These are phyloP conservation scores for Peribatodes rhomboidaria DNA, from an alignment of 2,888 invertebrate species.

Conservation along the genomic window DNA sequence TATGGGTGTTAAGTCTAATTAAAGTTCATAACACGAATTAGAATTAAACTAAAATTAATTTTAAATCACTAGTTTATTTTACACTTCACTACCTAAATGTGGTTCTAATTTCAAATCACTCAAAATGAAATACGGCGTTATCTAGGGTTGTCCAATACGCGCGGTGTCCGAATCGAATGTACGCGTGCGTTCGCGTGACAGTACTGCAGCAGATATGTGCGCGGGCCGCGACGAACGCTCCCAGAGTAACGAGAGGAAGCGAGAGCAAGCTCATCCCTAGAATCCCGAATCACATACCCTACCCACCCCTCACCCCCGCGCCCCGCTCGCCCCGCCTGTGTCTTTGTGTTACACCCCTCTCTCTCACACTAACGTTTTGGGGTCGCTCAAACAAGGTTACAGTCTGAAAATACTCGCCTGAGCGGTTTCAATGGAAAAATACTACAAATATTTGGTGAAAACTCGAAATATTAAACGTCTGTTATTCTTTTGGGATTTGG, in stretches of 20 bases:
- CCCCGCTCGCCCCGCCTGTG: slow-evolving; percentile 71
- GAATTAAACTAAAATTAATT: background rate
- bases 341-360: slow-evolving; percentile 76
- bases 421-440: slow-evolving; percentile 59
- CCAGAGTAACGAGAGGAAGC: slow-evolving; percentile 85
- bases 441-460: slow-evolving; percentile 44
- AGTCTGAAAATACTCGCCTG: slow-evolving; percentile 67
- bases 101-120: slow-evolving; percentile 21
- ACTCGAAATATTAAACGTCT: slow-evolving; percentile 40
- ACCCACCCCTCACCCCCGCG: slow-evolving; percentile 72
- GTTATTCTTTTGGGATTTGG: slow-evolving; percentile 39
- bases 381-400: slow-evolving; percentile 70
- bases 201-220: slow-evolving; percentile 69
- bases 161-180: slow-evolving; percentile 53
- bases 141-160: slow-evolving; percentile 16
- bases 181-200: slow-evolving; percentile 62
- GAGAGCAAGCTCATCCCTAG: slow-evolving; percentile 87
- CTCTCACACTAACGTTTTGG: slow-evolving; percentile 72
- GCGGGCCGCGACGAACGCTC: slow-evolving; percentile 79
- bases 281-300: slow-evolving; percentile 85
- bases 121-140: background rate
- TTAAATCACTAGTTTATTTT: slow-evolving; percentile 3
- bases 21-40: background rate
- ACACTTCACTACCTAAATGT: slow-evolving; percentile 31
- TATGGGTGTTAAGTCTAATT: background rate